Evolutionary conservation across 2,888 invertebrate genomes (phyloP).

Genomic region (Glyphotaelius pellucidus): DNA sequence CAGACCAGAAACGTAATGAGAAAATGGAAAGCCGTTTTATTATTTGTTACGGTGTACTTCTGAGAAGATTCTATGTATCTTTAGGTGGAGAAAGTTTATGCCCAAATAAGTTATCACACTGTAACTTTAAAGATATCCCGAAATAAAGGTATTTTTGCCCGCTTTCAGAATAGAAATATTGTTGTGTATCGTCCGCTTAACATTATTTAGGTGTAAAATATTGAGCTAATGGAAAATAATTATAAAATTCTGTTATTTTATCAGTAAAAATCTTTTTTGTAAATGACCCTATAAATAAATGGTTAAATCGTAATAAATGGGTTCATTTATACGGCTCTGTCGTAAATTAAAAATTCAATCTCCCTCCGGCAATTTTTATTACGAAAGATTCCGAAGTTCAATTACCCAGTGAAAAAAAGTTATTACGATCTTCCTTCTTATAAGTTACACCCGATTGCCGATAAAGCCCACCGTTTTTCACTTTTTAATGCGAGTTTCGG

Average conservation of each 20-base stretch:
- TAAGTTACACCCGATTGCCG: slow-evolving; percentile 48
- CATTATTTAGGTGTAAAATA: neutral
- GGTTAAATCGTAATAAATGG: neutral
- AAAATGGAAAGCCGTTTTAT: neutral
- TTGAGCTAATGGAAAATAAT: neutral
- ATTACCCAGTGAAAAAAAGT: slow-evolving; percentile 38
- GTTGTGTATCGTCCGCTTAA: neutral
- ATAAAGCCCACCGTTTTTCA: slow-evolving; percentile 54
- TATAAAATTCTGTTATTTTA: neutral
- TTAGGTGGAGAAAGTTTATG: neutral
- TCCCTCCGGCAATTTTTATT: slow-evolving; percentile 21
- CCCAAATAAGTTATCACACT: no score
- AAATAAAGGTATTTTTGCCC: neutral
- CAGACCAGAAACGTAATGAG: neutral
- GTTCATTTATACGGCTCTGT: neutral
- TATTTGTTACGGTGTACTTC: neutral
- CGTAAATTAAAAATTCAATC: slow-evolving; percentile 35
- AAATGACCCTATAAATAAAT: neutral
- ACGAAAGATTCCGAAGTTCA: slow-evolving; percentile 30
- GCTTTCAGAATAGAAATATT: neutral
- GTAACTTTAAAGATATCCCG: no score
- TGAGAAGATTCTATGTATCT: neutral
- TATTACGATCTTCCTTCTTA: slow-evolving; percentile 40
- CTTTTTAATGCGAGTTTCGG: slow-evolving; percentile 58
- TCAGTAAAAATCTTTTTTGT: neutral